Percentiles rank a stretch among this genome's conserved stretches.
Conservation (phyloP, 2,888 invertebrate species). For the Cryptocheilus praepositus region DNA sequence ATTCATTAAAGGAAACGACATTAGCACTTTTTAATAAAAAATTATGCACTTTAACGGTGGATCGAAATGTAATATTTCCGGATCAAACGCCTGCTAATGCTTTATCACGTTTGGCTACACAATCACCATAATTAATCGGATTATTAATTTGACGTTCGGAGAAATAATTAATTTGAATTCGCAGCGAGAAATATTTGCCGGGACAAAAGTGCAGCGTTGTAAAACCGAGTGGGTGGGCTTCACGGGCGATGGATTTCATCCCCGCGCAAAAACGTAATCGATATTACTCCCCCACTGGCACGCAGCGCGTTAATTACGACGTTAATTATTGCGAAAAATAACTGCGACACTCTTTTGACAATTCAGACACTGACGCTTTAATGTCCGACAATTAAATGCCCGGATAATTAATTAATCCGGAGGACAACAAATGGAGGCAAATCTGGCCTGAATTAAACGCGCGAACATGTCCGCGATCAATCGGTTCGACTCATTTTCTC, state of each 20-base stretch:
- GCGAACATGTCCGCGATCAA: background rate
- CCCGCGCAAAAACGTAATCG: no score
- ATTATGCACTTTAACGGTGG: no score
- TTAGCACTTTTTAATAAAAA: no score
- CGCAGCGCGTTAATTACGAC: slow-evolving; percentile 3
- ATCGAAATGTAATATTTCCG: background rate
- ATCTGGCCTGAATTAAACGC: background rate
- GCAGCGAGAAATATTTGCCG: slow-evolving; percentile 43
- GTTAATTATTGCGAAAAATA: slow-evolving; percentile 2
- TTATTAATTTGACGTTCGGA: slow-evolving; percentile 48
- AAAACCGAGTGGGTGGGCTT: background rate
- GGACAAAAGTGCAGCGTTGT: slow-evolving; percentile 31
- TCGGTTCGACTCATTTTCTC: no score
- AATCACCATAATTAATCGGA: slow-evolving; percentile 42
- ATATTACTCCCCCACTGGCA: no score
- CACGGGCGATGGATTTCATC: no score
- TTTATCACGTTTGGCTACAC: slow-evolving; percentile 4
- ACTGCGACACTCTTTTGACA: background rate
- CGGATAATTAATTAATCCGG: no score
- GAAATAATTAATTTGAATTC: slow-evolving; percentile 47
- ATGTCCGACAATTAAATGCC: no score
- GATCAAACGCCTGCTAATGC: background rate
- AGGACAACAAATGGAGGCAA: no score
- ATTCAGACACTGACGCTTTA: no score
- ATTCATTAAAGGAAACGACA: no score